Conservation (phyloP, 2,797 vertebrate genomes). For the Oophaga sylvatica region DNA sequence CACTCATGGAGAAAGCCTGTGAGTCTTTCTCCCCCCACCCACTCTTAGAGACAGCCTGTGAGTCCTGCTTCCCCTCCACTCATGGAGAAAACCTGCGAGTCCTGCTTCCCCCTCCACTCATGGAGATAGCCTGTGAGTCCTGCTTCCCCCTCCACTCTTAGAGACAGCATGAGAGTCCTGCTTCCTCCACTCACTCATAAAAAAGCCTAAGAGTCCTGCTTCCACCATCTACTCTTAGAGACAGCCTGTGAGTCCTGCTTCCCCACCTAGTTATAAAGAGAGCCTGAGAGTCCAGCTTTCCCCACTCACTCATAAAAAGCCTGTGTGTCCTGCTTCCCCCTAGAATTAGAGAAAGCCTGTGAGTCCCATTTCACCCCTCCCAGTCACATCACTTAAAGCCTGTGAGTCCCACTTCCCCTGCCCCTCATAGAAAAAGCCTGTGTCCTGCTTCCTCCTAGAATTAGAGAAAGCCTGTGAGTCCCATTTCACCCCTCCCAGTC, state of each 20-base stretch:
- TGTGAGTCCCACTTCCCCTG: neutral
- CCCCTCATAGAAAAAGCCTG: no score
- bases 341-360: no score
- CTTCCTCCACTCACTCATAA: no score
- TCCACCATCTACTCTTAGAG: neutral
- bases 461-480: neutral
- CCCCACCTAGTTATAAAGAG: no score
- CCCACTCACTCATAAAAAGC: no score
- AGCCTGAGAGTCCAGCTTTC: no score
- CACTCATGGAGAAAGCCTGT: no score
- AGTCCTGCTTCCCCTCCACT: no score
- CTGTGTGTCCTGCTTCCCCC: no score
- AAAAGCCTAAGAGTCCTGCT: neutral
- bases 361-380: neutral
- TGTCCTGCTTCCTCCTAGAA: no score
- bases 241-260: neutral
- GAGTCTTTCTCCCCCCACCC: no score
- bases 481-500: neutral
- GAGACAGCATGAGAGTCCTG: neutral
- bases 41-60: neutral
- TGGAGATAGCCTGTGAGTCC: neutral
- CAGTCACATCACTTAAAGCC: neutral
- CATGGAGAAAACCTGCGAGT: neutral
- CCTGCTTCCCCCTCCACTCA: no score
- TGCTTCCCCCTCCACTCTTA: neutral